A percentile compares a stretch with the other conserved stretches of the same genome.
Conservation (phyloP, 1,140 invertebrate species). For the Laupala kohalensis region DNA sequence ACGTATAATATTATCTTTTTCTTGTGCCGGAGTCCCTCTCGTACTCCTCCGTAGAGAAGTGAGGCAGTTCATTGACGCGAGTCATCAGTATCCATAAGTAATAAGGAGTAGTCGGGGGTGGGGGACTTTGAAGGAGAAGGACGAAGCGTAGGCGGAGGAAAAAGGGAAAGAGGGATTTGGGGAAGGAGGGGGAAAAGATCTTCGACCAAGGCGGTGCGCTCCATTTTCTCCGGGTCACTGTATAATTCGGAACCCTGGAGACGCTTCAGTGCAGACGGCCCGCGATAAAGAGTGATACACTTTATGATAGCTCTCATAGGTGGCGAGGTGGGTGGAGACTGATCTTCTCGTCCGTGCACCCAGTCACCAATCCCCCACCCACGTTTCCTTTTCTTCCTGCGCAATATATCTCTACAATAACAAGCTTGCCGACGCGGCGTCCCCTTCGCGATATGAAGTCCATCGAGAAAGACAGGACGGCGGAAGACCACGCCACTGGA, state of each 20-base stretch:
- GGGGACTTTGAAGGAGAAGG: background rate
- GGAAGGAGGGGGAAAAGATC: background rate
- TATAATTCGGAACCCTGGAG: conserved; percentile 2
- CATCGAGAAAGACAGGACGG: background rate
- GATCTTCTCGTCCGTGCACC: background rate
- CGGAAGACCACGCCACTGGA: background rate
- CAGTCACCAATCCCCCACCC: background rate
- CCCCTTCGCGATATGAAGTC: background rate
- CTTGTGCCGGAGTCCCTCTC: background rate
- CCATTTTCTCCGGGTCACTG: conserved; percentile 8
- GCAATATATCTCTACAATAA: background rate
- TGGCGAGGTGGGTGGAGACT: too few species aligned
- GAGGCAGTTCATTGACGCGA: conserved; percentile 13
- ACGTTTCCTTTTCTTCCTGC: background rate
- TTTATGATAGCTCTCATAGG: background rate
- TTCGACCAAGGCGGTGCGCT: background rate
- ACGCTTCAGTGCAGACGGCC: background rate
- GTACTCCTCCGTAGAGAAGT: background rate
- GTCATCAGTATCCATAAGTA: conserved; percentile 15
- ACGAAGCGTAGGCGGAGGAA: background rate
- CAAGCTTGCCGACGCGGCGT: background rate
- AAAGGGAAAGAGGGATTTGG: background rate
- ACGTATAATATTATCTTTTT: conserved; percentile 10
- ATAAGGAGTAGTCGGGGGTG: background rate
- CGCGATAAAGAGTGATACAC: background rate